Base-by-base conservation (phyloP, 2,113 vertebrate genomes). In the Caranx melampygus region DNA sequence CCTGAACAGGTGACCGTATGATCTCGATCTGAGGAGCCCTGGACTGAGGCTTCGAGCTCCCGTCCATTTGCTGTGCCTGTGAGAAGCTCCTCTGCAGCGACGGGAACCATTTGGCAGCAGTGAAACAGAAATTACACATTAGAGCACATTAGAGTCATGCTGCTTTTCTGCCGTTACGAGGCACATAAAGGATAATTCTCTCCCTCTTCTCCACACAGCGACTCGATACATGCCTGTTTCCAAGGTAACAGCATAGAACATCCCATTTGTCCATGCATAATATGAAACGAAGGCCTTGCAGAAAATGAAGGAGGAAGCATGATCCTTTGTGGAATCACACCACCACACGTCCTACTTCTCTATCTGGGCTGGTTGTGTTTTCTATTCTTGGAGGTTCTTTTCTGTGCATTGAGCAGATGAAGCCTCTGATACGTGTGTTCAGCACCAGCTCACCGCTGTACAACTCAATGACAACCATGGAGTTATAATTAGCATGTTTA, bases 221-320 rank as follows among this genome's bases (percentile, higher is more conserved):
- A 85, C 76, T 73, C 59, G 42, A 79, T 74, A 92, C 88, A 91
- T 83, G 89, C 73, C 89, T 90, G 90, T 93, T 93, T 92, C 92
- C 91, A 92, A 88, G 91, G 92, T 90, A 93, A 92, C 88, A 60
- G 85, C 75, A 87, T 86, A 87, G 81, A 88, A 85, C 79, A 79
- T 83, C 81, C 77, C 34, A 82, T 92, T 73, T 87, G 79, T 88
- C 72, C 52, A 83, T 82, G 83, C 82, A 51, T 89, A 51, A 83
- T 83, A 86, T 77, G 66, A 86, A 90, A 84, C 54, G 72, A 79
- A 80, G 83, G 75, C 80, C 76, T 79, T 51, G 64, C 33, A 67
- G 66, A 81, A 79, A 86, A 78, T 47, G 61, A 81, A 78, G 75
- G 69, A 34, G 37, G 75, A 88, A 79, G 63, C 66, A 78, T 63